Conservation (phyloP, 2,888 invertebrate genomes). For the Pteria penguin region DNA sequence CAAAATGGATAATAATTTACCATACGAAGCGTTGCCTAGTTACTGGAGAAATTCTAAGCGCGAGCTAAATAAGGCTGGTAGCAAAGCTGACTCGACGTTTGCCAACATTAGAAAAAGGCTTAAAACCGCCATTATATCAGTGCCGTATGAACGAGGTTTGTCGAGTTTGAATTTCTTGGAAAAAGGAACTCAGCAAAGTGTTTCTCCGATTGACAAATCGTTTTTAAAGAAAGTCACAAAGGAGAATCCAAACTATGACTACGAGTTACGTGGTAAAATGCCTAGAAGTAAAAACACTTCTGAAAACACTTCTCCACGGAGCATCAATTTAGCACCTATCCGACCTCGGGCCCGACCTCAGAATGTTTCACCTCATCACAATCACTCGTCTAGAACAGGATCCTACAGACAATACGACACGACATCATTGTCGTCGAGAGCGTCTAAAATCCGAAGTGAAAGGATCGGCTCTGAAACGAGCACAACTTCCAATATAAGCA, state of each 20-base stretch:
- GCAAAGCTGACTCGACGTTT: conserved; percentile 23
- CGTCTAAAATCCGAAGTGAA: background rate
- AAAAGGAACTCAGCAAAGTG: conserved; percentile 13
- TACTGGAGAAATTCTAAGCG: conserved; percentile 34
- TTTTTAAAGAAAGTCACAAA: background rate
- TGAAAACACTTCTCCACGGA: background rate
- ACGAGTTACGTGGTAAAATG: background rate
- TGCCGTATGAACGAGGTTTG: conserved; percentile 34
- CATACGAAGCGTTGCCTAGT: conserved; percentile 42
- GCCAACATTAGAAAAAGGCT: conserved; percentile 34
- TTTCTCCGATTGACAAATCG: background rate
- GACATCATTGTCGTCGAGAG: background rate
- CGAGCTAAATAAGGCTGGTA: conserved; percentile 21
- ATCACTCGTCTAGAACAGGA: background rate
- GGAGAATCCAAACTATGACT: background rate
- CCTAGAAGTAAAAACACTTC: background rate
- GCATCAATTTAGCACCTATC: background rate
- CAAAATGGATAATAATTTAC: conserved; percentile 32
- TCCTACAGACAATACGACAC: background rate
- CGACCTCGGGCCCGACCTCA: background rate
- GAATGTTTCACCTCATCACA: background rate
- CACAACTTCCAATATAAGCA: conserved; percentile 25
- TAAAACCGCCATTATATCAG: conserved; percentile 23
- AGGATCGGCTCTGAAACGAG: conserved; percentile 32
- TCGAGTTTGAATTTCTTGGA: conserved; percentile 26